A percentile compares a stretch with the other conserved stretches of the same genome.
phyloP scores from a whole-genome alignment of 2,113 vertebrate species.

The Psettodes erumei region DNA sequence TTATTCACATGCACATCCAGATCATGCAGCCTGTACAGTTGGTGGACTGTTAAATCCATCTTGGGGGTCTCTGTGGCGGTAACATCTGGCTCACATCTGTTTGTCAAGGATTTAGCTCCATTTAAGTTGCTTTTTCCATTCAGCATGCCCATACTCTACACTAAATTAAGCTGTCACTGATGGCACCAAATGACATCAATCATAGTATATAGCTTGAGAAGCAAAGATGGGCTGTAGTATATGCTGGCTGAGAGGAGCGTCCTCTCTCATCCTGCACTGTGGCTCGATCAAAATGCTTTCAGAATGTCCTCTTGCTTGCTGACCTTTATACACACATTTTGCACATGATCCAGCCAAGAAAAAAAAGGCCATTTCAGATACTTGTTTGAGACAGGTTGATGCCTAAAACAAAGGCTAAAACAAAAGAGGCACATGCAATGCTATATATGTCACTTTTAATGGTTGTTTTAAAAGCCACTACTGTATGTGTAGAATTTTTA shows the following conservation, averaged over 20 bases:
- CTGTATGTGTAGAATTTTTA: background rate
- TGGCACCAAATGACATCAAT: slow-evolving; percentile 68
- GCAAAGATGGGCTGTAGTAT: slow-evolving; percentile 5
- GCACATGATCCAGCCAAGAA: background rate
- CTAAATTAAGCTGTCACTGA: slow-evolving; percentile 73
- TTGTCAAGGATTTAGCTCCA: slow-evolving; percentile 79
- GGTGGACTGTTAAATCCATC: slow-evolving; percentile 64
- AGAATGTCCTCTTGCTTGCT: background rate
- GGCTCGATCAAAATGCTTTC: background rate
- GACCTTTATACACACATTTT: slow-evolving; percentile 9
- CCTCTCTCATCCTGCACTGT: slow-evolving; percentile 1
- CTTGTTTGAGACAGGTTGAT: background rate
- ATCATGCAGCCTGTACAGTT: slow-evolving; percentile 48
- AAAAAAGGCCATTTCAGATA: background rate
- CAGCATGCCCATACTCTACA: slow-evolving; percentile 57
- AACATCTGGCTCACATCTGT: slow-evolving; percentile 84
- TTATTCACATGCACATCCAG: slow-evolving; percentile 65
- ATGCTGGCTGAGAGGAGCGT: background rate
- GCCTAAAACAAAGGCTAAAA: background rate
- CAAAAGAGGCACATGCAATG: background rate
- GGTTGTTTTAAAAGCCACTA: background rate
- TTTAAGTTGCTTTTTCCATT: slow-evolving; percentile 79
- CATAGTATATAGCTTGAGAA: slow-evolving; percentile 25
- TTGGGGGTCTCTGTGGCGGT: slow-evolving; percentile 63
- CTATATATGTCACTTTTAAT: background rate